Evolutionary conservation across 2,113 vertebrate species (phyloP).

Genomic region (Myanophis thanlyinensis): DNA sequence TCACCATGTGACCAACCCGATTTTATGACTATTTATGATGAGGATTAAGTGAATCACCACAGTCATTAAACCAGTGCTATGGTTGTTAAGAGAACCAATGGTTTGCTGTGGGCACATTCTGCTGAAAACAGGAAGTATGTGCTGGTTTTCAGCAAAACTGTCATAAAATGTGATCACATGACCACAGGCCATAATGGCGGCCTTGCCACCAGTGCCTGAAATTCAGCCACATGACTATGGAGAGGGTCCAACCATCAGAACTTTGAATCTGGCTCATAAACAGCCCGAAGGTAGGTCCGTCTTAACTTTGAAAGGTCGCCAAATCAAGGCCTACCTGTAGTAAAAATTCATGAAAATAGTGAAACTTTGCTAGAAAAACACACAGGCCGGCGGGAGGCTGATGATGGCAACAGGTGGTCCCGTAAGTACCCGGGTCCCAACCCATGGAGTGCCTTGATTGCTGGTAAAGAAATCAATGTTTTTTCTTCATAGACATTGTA

Average conservation of each 20-base stretch:
- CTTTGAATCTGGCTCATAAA: too few relatives aligned
- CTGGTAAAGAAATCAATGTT: not conserved
- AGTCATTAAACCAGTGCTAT: not conserved
- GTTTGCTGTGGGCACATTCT: not conserved
- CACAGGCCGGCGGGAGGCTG: too few relatives aligned
- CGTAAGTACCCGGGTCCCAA: too few relatives aligned
- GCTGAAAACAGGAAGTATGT: not conserved
- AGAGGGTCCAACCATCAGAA: too few relatives aligned
- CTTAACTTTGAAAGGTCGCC: not conserved
- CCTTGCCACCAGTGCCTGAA: too few relatives aligned
- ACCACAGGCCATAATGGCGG: not conserved
- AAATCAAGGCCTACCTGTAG: not conserved
- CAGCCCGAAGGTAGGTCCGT: not conserved
- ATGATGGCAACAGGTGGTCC: too few relatives aligned
- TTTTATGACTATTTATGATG: not conserved
- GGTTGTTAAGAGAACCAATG: not conserved
- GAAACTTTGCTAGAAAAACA: not conserved
- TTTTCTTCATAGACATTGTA: not conserved
- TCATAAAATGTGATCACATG: not conserved
- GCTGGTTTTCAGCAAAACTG: not conserved
- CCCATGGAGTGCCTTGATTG: too few relatives aligned
- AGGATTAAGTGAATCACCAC: not conserved
- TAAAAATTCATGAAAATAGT: not conserved
- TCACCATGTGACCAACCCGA: too few relatives aligned
- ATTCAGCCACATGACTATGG: not conserved